Percentiles rank a stretch among this genome's conserved stretches.
Evolutionary conservation across 1,140 invertebrate species (phyloP).

Genomic region (Drosophila mayri): DNA sequence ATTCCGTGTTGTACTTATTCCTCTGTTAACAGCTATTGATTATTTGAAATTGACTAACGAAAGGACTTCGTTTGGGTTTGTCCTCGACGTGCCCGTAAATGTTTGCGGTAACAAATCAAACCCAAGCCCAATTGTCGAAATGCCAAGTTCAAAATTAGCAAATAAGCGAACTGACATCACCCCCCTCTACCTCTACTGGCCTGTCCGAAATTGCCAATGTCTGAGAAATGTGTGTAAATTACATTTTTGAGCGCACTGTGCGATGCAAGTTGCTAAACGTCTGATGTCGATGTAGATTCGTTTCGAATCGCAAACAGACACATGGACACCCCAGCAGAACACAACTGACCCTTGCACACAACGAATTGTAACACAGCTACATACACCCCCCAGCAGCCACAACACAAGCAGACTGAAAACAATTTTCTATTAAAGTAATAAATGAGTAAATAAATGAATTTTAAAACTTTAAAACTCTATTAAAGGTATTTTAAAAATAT

Average conservation of each 20-base stretch:
- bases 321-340: constrained; percentile 5
- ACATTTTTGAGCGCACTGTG: constrained; percentile 23
- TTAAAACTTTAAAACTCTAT: background rate
- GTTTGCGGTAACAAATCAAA: constrained; percentile 51
- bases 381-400: background rate
- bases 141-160: constrained; percentile 64
- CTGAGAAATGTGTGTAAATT: constrained; percentile 35
- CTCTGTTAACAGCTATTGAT: constrained; percentile 40
- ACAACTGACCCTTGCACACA: constrained; percentile 4
- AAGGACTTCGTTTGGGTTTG: background rate
- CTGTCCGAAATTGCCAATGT: constrained; percentile 6
- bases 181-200: no score
- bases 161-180: constrained; percentile 25
- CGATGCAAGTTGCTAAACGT: constrained; percentile 21
- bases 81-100: constrained; percentile 40
- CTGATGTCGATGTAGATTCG: constrained; percentile 23
- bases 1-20: background rate
- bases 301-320: constrained; percentile 17
- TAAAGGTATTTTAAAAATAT: background rate
- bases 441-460: background rate
- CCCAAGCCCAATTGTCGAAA: constrained; percentile 49
- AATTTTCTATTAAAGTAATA: background rate
- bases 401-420: constrained; percentile 1
- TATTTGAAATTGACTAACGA: constrained; percentile 30
- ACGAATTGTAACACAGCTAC: background rate